Evolutionary conservation across 1,140 invertebrate genomes (phyloP).

Genomic region (Thrips palmi): DNA sequence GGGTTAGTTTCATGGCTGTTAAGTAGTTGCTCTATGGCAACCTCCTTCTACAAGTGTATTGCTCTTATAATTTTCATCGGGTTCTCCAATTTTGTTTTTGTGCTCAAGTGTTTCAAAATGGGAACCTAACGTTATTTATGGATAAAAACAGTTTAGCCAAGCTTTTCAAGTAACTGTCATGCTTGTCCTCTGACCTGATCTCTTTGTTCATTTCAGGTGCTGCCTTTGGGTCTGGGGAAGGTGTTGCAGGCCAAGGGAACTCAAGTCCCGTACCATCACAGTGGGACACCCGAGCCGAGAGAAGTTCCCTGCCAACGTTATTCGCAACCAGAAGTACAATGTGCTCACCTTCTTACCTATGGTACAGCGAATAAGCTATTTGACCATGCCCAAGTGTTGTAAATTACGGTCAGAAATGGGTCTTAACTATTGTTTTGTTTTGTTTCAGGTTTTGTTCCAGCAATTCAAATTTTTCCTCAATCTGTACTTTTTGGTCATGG

Average conservation of each 20-base stretch:
- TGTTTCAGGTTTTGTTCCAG: slow-evolving; percentile 71
- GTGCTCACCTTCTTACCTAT: slow-evolving; percentile 93
- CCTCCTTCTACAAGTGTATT: neutral
- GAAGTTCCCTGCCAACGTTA: slow-evolving; percentile 87
- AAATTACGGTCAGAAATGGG: neutral
- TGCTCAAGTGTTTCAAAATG: slow-evolving; percentile 7
- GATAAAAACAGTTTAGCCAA: slow-evolving; percentile 11
- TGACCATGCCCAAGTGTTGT: slow-evolving; percentile 5
- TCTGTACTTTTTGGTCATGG: slow-evolving; percentile 96
- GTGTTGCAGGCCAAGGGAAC: slow-evolving; percentile 45
- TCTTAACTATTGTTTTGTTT: slow-evolving; percentile 14
- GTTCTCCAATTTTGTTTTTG: slow-evolving; percentile 8
- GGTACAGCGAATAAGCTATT: slow-evolving; percentile 32
- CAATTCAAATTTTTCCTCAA: slow-evolving; percentile 99
- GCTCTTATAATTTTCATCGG: neutral
- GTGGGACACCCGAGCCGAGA: slow-evolving; percentile 39
- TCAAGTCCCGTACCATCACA: slow-evolving; percentile 41
- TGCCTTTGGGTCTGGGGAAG: slow-evolving; percentile 41
- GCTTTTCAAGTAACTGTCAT: neutral
- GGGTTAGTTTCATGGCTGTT: slow-evolving; percentile 4
- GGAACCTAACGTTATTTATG: slow-evolving; percentile 1
- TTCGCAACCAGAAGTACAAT: slow-evolving; percentile 98
- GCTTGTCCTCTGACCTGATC: too few relatives aligned
- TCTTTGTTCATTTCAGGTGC: slow-evolving; percentile 30
- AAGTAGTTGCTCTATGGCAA: neutral